Conservation (phyloP, 2,888 invertebrate genomes). For the Apoderus coryli region DNA sequence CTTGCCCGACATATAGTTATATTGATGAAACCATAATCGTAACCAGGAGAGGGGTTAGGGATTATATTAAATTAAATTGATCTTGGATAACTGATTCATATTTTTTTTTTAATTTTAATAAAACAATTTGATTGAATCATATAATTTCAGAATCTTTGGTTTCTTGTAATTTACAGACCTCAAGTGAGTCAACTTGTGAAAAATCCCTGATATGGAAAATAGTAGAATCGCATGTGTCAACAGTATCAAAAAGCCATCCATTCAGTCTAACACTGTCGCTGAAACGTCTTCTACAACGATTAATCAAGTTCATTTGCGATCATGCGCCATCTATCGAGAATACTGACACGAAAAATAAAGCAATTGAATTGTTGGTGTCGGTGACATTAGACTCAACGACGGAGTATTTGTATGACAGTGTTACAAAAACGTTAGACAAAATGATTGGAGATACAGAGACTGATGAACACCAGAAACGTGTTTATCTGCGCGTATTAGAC, state of each 20-base stretch:
- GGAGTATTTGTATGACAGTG: constrained; percentile 54
- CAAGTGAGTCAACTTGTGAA: too few species aligned
- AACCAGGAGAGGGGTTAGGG: too few species aligned
- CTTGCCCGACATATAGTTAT: too few species aligned
- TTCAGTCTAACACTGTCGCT: constrained; percentile 48
- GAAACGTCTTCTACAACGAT: constrained; percentile 47
- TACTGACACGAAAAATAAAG: constrained; percentile 44
- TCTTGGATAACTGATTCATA: too few species aligned
- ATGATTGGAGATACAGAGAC: constrained; percentile 47
- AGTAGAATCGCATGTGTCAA: constrained; percentile 49
- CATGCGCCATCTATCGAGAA: constrained; percentile 47
- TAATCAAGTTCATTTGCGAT: constrained; percentile 49
- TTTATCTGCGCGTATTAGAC: constrained; percentile 45
- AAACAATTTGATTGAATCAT: too few species aligned
- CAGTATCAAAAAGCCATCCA: constrained; percentile 43
- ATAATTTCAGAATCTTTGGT: too few species aligned
- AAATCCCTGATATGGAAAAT: constrained; percentile 66
- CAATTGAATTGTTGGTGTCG: constrained; percentile 56
- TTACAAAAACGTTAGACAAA: constrained; percentile 45
- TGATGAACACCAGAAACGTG: constrained; percentile 48
- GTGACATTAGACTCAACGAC: constrained; percentile 62
- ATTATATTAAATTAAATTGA: too few species aligned
- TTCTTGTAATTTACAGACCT: too few species aligned
- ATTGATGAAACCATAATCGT: too few species aligned
- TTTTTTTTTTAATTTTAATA: too few species aligned